Base-by-base conservation (phyloP, 2,888 invertebrate species). In the Brachypalpus laphriformis region DNA sequence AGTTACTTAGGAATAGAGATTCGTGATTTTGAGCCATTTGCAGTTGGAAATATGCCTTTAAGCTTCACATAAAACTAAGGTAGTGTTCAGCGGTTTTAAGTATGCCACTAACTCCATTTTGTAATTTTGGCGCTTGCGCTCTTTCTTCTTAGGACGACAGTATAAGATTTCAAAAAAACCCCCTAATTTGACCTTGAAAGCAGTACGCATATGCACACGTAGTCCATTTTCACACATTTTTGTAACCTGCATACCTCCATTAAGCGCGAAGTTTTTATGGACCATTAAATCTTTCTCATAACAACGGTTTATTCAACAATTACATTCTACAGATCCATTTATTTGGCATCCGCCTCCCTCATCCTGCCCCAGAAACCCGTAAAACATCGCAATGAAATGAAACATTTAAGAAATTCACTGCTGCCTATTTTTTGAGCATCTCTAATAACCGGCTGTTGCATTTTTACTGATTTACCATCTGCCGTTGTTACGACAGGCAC, bases 381-480 rank as follows among this genome's bases (percentile, higher is more conserved):
- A 49, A 11, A 18, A 37, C 3, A 22, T 37, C 9, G 34, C 40
- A 65, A 45, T 34, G n/a, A 37, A 56, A 63, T 66, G 28, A 68
- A 68, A 68, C 9, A 68, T 61, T 68, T n/a, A 61, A 28, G 22
- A 20, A 65, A 28, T 31, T 57, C 56, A 22, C 54, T n/a, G 42
- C 34, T 45, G 22, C 45, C 47, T 34, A 59, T 47, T 57, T 16
- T 37, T 47, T 22, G 1, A 8, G 47, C n/a, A 37, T 37, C 34
- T 25, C 11, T 47, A 20, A 54, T 9, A 18, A 14, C 31, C 9
- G 9, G 45, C 45, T 61, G 51, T 18, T 65, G 74, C 74, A 61
- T 61, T 70, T 56, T 54, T 34, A 56, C 63, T 16, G 61, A 78
- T 57, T 56, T 63, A 45, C 25, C 70, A 71, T 78, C 70, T 78